These are phyloP conservation scores for Huso huso DNA, from an alignment of 2,797 vertebrate species.

Conservation along the genomic window DNA sequence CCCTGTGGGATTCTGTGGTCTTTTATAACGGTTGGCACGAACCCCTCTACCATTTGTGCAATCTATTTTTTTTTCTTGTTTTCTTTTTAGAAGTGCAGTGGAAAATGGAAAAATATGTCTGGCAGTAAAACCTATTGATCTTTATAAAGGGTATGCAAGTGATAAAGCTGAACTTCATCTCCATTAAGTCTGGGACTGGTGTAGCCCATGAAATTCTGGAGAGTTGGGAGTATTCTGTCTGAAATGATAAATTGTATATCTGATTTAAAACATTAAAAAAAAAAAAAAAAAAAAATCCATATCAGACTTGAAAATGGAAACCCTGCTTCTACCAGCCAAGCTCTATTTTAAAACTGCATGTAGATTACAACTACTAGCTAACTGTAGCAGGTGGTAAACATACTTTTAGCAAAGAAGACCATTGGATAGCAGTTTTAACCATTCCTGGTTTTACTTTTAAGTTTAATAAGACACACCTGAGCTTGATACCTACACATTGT, in stretches of 20 bases:
- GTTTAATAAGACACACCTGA: too few species aligned
- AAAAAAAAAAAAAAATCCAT: not conserved
- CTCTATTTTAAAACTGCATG: not conserved
- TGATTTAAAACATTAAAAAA: constrained; percentile 10
- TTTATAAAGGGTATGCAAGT: not conserved
- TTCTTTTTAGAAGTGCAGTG: constrained; percentile 15
- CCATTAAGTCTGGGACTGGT: constrained; percentile 2
- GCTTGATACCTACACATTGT: too few species aligned
- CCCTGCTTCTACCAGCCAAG: not conserved
- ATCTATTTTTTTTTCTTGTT: constrained; percentile 10
- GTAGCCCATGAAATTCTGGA: constrained; percentile 1
- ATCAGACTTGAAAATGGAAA: not conserved
- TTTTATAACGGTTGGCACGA: too few species aligned
- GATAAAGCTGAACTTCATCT: constrained; percentile 2
- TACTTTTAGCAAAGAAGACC: too few species aligned
- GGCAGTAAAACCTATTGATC: constrained; percentile 19
- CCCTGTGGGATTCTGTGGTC: too few species aligned
- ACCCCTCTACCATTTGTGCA: too few species aligned
- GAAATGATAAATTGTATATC: constrained; percentile 2
- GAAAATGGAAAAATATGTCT: constrained; percentile 4
- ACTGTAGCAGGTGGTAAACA: not conserved
- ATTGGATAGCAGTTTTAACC: too few species aligned
- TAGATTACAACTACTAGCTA: not conserved
- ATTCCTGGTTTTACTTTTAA: too few species aligned
- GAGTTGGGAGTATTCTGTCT: not conserved